These are phyloP conservation scores for Ceriagrion tenellum DNA, from an alignment of 2,888 invertebrate species.

Conservation along the genomic window DNA sequence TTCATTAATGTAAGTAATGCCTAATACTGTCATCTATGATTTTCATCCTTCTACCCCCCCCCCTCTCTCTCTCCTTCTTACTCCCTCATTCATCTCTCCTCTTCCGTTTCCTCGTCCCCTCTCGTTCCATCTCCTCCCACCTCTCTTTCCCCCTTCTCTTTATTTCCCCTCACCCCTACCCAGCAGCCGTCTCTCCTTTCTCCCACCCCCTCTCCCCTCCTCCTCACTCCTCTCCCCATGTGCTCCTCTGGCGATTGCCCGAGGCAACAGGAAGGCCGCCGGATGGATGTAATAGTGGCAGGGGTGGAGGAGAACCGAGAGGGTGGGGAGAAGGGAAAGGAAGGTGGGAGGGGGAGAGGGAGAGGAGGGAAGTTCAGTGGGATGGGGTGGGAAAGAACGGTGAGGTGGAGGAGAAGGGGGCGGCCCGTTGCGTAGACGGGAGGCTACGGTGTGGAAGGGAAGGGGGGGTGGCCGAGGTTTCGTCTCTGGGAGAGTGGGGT, in stretches of 20 bases:
- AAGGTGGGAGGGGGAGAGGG: neutral
- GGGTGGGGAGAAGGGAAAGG: neutral
- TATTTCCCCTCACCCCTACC: neutral
- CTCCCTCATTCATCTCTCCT: slow-evolving; percentile 38
- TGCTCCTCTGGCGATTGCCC: slow-evolving; percentile 64
- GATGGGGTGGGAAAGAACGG: neutral
- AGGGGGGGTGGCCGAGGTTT: neutral
- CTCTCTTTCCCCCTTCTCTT: neutral
- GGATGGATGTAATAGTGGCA: slow-evolving; percentile 43
- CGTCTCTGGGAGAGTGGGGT: neutral
- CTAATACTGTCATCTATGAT: neutral
- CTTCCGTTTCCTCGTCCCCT: neutral
- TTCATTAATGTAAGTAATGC: neutral
- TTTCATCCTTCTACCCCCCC: neutral
- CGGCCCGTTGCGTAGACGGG: slow-evolving; percentile 29
- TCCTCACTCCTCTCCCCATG: neutral
- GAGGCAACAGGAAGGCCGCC: slow-evolving; percentile 61
- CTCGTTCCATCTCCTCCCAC: too few species aligned
- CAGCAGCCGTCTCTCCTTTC: neutral
- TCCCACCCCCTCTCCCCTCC: neutral
- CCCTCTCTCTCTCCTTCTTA: slow-evolving; percentile 5
- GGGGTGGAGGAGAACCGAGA: neutral
- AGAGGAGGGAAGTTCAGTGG: neutral
- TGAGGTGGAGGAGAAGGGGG: neutral
- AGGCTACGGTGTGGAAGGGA: neutral